phyloP scores from a whole-genome alignment of 2,797 vertebrate genomes.

The Cossypha polioptera region DNA sequence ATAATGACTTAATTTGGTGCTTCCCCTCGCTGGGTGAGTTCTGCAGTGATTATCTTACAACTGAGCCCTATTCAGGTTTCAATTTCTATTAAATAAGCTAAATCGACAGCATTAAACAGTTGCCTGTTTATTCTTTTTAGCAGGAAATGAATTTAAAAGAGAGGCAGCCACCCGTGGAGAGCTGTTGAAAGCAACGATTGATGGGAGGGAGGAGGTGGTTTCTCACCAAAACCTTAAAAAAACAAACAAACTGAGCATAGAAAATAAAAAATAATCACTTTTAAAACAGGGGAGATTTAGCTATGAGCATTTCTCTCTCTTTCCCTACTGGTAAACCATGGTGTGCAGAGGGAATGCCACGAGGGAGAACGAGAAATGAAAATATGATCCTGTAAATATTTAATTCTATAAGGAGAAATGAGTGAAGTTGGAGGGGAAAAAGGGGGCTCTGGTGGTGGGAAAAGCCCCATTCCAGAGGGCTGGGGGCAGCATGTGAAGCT shows the following conservation, averaged over 20 bases:
- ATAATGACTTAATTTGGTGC: constrained; percentile 1
- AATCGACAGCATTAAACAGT: constrained; percentile 70
- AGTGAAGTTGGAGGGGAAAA: neutral
- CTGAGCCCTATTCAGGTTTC: constrained; percentile 52
- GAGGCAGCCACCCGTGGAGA: constrained; percentile 72
- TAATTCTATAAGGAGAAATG: neutral
- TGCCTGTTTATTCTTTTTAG: constrained; percentile 74
- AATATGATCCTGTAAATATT: neutral
- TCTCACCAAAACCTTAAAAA: constrained; percentile 72
- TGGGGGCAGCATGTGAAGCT: neutral
- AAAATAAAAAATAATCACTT: constrained; percentile 47
- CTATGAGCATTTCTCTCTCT: neutral
- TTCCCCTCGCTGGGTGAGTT: neutral
- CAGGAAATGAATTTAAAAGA: constrained; percentile 78
- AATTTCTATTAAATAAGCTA: constrained; percentile 69
- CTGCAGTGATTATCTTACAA: constrained; percentile 33
- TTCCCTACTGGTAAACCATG: neutral
- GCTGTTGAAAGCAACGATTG: constrained; percentile 72
- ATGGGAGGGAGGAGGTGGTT: constrained; percentile 62
- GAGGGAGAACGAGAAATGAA: neutral
- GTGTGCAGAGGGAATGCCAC: neutral
- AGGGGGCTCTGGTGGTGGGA: neutral
- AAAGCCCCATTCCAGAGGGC: neutral
- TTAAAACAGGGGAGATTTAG: neutral
- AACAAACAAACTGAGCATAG: constrained; percentile 51